Evolutionary conservation across 2,113 vertebrate species (phyloP).

Genomic region (Tiliqua scincoides): DNA sequence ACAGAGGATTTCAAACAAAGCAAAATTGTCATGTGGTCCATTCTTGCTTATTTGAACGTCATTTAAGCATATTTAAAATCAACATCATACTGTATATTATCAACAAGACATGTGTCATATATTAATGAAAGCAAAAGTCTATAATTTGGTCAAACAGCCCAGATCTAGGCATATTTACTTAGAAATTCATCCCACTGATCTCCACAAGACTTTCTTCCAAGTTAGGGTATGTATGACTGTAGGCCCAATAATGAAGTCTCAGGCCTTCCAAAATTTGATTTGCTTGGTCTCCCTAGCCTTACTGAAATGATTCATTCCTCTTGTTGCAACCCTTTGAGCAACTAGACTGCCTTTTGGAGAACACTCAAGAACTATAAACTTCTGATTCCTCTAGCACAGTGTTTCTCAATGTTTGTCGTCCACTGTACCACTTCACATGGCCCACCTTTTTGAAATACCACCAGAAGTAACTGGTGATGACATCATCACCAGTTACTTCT

Average conservation of each 20-base stretch:
- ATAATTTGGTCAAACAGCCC: neutral
- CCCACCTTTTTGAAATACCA: too few species aligned
- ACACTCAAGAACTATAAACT: neutral
- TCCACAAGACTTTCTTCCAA: neutral
- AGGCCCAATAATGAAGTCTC: neutral
- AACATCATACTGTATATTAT: neutral
- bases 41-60: too few species aligned
- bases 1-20: too few species aligned
- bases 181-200: neutral
- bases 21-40: too few species aligned
- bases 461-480: too few species aligned
- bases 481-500: too few species aligned
- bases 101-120: neutral
- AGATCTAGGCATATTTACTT: neutral
- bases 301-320: neutral
- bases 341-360: neutral
- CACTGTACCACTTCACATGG: too few species aligned
- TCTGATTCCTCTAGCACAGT: neutral
- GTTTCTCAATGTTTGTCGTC: too few species aligned
- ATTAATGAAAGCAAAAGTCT: neutral
- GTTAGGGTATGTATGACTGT: neutral
- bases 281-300: rapidly evolving
- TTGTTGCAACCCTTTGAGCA: neutral
- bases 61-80: neutral
- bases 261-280: neutral